phyloP scores from a whole-genome alignment of 2,797 vertebrate genomes.

The Phalanger gymnotis region DNA sequence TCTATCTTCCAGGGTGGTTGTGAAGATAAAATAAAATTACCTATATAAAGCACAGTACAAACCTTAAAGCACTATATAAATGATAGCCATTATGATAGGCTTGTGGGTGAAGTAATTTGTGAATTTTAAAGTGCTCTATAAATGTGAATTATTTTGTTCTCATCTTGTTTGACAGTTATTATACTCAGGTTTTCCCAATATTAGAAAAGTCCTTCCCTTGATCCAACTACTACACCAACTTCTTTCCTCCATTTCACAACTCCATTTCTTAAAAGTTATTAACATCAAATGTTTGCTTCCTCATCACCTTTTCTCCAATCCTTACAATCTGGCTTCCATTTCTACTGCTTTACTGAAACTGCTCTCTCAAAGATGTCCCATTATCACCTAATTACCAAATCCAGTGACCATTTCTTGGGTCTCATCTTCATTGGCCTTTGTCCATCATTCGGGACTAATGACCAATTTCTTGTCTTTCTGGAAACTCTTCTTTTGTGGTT shows the following conservation, averaged over 20 bases:
- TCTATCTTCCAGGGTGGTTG: not conserved
- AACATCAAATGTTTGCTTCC: not conserved
- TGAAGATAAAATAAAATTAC: not conserved
- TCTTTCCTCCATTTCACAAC: not conserved
- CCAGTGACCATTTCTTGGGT: not conserved
- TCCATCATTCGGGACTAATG: not conserved
- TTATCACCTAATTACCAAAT: not conserved
- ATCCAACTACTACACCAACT: not conserved
- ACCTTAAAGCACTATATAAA: not conserved
- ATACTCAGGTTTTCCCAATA: not conserved
- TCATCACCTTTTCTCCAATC: not conserved
- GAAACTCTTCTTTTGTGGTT: not conserved
- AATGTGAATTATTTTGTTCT: not conserved
- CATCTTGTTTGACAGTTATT: not conserved
- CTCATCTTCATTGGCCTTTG: not conserved
- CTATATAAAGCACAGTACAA: not conserved
- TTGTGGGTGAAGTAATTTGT: not conserved
- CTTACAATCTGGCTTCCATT: not conserved
- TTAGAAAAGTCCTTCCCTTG: not conserved
- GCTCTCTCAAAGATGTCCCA: not conserved
- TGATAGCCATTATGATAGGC: not conserved
- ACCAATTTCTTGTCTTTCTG: not conserved
- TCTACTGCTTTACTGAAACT: not conserved
- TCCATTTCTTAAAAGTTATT: not conserved
- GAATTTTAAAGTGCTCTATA: not conserved